These are phyloP conservation scores for Rutilus rutilus DNA, from an alignment of 2,113 vertebrate species.

Conservation along the genomic window DNA sequence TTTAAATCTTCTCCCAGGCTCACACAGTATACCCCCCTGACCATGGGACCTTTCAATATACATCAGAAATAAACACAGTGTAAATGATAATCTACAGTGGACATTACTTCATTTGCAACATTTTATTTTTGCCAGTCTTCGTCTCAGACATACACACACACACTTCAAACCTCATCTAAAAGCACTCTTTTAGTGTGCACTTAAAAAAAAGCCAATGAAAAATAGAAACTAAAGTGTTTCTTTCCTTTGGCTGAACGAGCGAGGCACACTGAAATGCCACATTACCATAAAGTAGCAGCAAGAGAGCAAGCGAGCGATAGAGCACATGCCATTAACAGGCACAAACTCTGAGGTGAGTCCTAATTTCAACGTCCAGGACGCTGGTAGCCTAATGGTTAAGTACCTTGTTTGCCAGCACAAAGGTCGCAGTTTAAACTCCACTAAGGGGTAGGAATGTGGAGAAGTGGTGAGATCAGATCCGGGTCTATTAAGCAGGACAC, in stretches of 20 bases:
- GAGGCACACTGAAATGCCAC: constrained; percentile 72
- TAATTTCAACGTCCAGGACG: not conserved
- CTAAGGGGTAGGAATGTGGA: not conserved
- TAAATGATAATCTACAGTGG: not conserved
- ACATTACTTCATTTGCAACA: not conserved
- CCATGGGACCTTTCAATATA: constrained; percentile 6
- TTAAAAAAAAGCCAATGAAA: constrained; percentile 27
- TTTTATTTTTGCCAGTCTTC: not conserved
- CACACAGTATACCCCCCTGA: not conserved
- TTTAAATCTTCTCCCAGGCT: not conserved
- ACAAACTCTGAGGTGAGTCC: not conserved
- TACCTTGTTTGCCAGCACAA: constrained; percentile 24
- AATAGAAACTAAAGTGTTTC: constrained; percentile 46
- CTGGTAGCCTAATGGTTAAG: constrained; percentile 22
- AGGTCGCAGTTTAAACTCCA: constrained; percentile 1
- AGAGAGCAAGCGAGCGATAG: constrained; percentile 64
- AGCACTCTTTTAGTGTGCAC: constrained; percentile 33
- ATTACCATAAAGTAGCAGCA: constrained; percentile 73
- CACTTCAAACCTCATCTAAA: not conserved
- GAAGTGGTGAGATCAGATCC: not conserved
- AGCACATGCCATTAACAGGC: constrained; percentile 53
- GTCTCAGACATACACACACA: not conserved
- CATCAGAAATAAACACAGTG: not conserved
- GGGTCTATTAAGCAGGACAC: not conserved
- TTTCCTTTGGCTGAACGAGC: constrained; percentile 29